Evolutionary conservation across 2,888 invertebrate genomes (phyloP).

Genomic region (Linnaemya vulpina): DNA sequence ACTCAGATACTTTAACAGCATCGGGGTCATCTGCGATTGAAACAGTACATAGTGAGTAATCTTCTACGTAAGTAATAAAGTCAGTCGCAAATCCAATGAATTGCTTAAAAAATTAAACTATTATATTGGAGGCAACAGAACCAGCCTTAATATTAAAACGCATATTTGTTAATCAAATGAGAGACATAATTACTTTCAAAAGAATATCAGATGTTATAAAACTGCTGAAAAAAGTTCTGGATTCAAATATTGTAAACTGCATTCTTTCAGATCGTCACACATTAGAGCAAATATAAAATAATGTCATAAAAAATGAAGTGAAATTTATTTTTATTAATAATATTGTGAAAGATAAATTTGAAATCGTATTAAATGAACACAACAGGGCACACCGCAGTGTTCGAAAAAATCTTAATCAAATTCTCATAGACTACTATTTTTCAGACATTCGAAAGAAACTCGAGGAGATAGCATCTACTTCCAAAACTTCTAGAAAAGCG

Average conservation of each 20-base stretch:
- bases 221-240: not conserved
- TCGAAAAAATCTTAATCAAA: conserved; percentile 33
- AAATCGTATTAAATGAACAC: conserved; percentile 57
- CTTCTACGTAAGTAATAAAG: conserved; percentile 51
- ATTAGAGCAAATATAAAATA: conserved; percentile 45
- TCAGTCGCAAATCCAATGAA: conserved; percentile 53
- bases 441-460: not conserved
- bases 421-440: conserved; percentile 23
- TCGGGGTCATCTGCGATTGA: not conserved
- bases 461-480: too few relatives aligned
- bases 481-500: too few relatives aligned
- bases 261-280: conserved; percentile 42
- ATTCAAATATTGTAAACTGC: conserved; percentile 27
- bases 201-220: conserved; percentile 15
- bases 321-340: conserved; percentile 66
- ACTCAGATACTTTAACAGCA: too few relatives aligned
- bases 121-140: conserved; percentile 25
- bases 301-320: conserved; percentile 49
- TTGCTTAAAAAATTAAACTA: conserved; percentile 64
- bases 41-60: conserved; percentile 53
- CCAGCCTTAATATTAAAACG: not conserved
- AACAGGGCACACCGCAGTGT: conserved; percentile 49
- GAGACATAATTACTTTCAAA: not conserved
- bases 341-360: conserved; percentile 38
- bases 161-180: conserved; percentile 18